Evolutionary conservation across 2,113 vertebrate genomes (phyloP), one percentile per base, ranked within the genome.

Genomic region (Pseudopipra pipra): DNA sequence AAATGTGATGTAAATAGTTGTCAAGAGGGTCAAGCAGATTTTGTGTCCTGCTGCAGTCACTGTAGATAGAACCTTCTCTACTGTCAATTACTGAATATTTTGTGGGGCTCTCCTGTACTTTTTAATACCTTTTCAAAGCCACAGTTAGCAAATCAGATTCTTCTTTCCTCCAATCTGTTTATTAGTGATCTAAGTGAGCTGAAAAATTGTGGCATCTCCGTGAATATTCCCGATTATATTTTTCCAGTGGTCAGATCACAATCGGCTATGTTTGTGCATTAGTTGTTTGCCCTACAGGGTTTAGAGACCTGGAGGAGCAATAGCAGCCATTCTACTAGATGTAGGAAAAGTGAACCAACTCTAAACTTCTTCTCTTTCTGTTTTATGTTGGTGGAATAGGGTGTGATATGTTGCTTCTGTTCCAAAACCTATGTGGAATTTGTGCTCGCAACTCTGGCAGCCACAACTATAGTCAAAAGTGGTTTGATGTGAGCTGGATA

Each of bases 381-480:
- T 65, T 87, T 75, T 63, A 14, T 5, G 2, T 46, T 76, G 35
- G 12, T 72, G 46, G 31, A 62, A 44, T 7, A 28, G 17, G 18
- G 22, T 76, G 14, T 58, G 55, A 14, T 22, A 27, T 5, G 6
- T 35, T 55, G 13, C 56, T 68, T 93, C 39, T 87, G 14, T 56
- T 90, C 25, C 86, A 59, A 73, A 75, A 73, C 18, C 5, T 41
- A 3, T 0, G 3, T 15, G 39, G 41, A 84, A 21, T 59, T 87
- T 9, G n/a, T 2, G 1, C 14, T 66, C 0, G 0, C 84, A 51
- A 28, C 23, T 74, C n/a, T 79, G 41, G 27, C 19, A n/a, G 21
- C 25, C 5, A 27, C 39, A 66, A 6, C 3, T 3, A 2, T 37
- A 47, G 23, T 27, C 56, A 67, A 14, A 58, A 51, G 28, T 35